phyloP scores from a whole-genome alignment of 2,888 invertebrate genomes.

The Metellina segmentata region DNA sequence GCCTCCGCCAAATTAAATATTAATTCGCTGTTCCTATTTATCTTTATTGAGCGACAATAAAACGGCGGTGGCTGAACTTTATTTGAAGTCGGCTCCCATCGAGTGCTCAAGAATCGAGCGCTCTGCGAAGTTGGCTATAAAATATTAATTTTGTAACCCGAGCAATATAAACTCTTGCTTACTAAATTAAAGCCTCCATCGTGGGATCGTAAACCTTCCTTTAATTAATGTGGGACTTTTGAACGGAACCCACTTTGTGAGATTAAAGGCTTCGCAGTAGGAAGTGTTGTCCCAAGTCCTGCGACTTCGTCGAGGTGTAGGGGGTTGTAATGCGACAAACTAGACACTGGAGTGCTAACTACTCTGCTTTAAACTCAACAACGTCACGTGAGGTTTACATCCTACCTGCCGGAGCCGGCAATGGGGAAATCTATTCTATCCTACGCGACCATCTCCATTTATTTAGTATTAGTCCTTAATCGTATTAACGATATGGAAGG shows the following conservation, averaged over 20 bases:
- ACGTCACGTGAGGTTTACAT: conserved; percentile 2
- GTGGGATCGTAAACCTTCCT: conserved; percentile 43
- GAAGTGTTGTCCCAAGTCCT: neutral
- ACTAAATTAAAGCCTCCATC: conserved; percentile 47
- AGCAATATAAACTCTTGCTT: conserved; percentile 52
- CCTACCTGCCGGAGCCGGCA: neutral
- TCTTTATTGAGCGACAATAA: neutral
- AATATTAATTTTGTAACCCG: conserved; percentile 53
- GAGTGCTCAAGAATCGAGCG: neutral
- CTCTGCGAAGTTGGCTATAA: conserved; percentile 23
- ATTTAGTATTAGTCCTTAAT: neutral
- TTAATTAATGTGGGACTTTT: conserved; percentile 61
- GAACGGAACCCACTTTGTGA: conserved; percentile 44
- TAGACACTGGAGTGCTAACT: conserved; percentile 1
- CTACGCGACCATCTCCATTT: neutral
- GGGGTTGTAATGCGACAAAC: neutral
- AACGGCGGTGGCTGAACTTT: neutral
- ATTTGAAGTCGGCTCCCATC: neutral
- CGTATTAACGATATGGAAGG: neutral
- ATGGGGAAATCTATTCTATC: neutral
- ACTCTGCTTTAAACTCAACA: conserved; percentile 26
- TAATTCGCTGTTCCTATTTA: neutral
- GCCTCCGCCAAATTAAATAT: neutral
- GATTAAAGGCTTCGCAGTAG: conserved; percentile 39
- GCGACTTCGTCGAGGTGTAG: conserved; percentile 1